Percentiles rank a stretch among this genome's conserved stretches.
These are phyloP conservation scores for Artibeus jamaicensis DNA, from an alignment of 2,797 vertebrate species.

Conservation along the genomic window DNA sequence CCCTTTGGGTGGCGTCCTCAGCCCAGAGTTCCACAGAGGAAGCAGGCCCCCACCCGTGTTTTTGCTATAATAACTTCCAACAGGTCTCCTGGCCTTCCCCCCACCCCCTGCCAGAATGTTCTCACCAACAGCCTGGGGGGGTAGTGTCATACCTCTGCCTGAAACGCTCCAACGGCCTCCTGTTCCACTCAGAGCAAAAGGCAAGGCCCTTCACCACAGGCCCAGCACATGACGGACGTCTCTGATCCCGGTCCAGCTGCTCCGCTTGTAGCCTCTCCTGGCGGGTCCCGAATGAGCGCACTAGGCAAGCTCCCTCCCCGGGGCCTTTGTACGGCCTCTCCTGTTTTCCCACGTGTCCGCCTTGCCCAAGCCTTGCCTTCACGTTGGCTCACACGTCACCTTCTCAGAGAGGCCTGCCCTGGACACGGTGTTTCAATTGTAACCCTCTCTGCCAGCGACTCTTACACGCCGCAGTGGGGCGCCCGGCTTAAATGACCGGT, in stretches of 20 bases:
- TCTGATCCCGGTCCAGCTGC: neutral
- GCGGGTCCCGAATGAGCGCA: neutral
- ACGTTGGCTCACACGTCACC: neutral
- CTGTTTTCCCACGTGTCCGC: neutral
- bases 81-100: neutral
- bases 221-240: fast-evolving
- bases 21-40: neutral
- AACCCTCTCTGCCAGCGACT: neutral
- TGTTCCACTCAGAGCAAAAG: neutral
- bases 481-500: neutral
- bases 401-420: neutral
- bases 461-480: neutral
- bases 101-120: neutral
- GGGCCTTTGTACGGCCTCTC: neutral
- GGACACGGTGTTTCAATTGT: neutral
- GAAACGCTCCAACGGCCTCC: neutral
- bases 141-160: neutral
- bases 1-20: neutral
- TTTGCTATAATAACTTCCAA: neutral
- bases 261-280: neutral
- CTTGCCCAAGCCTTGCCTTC: neutral
- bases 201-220: neutral
- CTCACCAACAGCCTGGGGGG: neutral
- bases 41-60: neutral
- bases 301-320: neutral